phyloP scores from a whole-genome alignment of 2,113 vertebrate genomes.

The Alces alces region DNA sequence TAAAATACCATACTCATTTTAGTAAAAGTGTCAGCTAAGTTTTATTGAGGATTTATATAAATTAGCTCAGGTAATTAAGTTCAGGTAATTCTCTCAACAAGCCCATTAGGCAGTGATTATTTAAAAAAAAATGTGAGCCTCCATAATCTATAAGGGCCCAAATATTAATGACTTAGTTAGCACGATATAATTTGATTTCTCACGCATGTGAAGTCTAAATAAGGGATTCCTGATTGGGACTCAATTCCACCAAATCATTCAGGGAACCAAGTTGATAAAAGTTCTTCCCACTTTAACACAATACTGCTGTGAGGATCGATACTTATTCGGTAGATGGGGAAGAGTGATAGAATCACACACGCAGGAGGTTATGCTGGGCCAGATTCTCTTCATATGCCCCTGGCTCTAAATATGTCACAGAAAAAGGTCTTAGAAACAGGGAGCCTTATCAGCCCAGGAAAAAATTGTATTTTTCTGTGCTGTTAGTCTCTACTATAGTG shows the following conservation, averaged over 20 bases:
- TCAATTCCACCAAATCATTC: background rate
- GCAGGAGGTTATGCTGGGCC: background rate
- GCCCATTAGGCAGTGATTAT: background rate
- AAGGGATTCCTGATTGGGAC: background rate
- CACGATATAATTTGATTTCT: background rate
- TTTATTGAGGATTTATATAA: background rate
- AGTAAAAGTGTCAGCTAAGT: background rate
- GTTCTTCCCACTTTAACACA: background rate
- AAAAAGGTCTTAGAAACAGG: background rate
- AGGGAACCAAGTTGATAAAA: background rate
- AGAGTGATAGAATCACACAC: background rate
- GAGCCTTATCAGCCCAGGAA: fast-evolving
- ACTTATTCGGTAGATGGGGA: too few relatives aligned
- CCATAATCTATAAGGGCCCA: background rate
- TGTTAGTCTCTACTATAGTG: background rate
- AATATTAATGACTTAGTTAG: background rate
- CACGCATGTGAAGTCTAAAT: background rate
- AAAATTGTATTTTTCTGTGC: background rate
- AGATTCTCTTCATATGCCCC: background rate
- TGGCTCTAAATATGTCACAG: background rate
- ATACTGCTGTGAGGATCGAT: fast-evolving
- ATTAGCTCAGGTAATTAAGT: background rate
- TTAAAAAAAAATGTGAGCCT: background rate
- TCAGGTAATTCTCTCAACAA: background rate
- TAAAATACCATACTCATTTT: background rate